Conservation (phyloP, 2,113 vertebrate genomes). For the Chiloscyllium plagiosum region DNA sequence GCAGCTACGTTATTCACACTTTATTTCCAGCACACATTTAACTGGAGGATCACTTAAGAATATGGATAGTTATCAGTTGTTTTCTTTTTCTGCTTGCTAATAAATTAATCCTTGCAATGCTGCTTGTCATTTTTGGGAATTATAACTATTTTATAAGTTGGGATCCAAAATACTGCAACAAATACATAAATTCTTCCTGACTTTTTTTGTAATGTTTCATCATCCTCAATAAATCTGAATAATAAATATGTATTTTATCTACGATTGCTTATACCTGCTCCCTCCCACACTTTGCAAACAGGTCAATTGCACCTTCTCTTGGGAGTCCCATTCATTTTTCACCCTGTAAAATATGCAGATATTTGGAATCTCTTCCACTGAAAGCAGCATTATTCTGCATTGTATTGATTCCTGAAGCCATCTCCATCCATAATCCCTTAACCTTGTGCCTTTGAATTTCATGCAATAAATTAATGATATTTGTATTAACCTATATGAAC, state of each 20-base stretch:
- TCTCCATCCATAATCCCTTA: conserved; percentile 1
- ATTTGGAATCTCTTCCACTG: conserved; percentile 32
- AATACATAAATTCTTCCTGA: not conserved
- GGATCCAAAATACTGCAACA: not conserved
- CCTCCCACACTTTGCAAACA: not conserved
- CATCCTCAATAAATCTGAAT: not conserved
- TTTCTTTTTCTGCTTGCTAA: not conserved
- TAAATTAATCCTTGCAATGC: not conserved
- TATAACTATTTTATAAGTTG: not conserved
- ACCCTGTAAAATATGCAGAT: conserved; percentile 3
- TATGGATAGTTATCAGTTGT: not conserved
- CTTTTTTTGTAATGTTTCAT: not conserved
- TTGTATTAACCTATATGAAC: conserved; percentile 32
- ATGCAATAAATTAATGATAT: conserved; percentile 33
- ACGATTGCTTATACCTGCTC: not conserved
- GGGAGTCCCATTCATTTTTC: conserved; percentile 15
- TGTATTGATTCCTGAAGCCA: conserved; percentile 23
- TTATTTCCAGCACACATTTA: not conserved
- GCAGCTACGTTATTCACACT: not conserved
- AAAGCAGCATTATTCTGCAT: conserved; percentile 25
- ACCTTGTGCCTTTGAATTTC: conserved; percentile 30
- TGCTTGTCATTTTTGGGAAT: not conserved
- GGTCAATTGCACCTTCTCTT: not conserved
- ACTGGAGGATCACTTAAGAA: not conserved
- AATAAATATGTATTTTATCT: not conserved